Base-by-base conservation (phyloP, 2,888 invertebrate species). In the Coleophora deauratella region DNA sequence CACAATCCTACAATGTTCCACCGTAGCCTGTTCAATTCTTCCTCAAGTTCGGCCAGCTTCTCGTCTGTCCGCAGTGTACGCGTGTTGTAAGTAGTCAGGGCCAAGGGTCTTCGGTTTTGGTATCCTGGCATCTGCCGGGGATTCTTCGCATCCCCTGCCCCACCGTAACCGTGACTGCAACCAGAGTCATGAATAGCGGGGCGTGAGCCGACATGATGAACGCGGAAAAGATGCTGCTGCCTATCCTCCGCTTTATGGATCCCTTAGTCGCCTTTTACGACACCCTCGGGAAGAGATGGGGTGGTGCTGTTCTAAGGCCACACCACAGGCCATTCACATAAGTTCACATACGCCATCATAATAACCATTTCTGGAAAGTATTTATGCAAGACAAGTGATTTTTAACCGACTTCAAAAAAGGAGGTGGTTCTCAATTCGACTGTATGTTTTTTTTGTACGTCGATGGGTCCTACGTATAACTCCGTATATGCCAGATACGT, bases 71-170 rank as follows among this genome's bases (percentile, higher is more conserved):
- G 31, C 31, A 31, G 11, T 31, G 27, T 27, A 9, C 15, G n/a
- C 9, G 3, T n/a, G 27, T 36, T 21, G 10, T 36, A 36, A 3
- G 27, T 27, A 6, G 21, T 1, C 36, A 36, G 4, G 27, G 27
- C 27, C 36, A 36, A 21, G 9, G 15, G 15, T 27, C 21, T 14
- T 27, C 3, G 6, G 6, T 12, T 35, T 21, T 35, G 35, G 35
- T 27, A 35, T 6, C 27, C 27, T 10, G 21, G 14, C 14, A 12
- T 41, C 27, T 21, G 9, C 35, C 35, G 27, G 35, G 10, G 21
- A 40, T 33, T 37, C 34, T 37, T 42, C 34, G 37, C 34, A 37
- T 27, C 37, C 28, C 33, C 34, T 33, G 37, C 37, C 38, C 27
- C 34, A 14, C 37, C 37, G 38, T 37, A 34, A 31, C 40, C 40